A percentile compares a stretch with the other conserved stretches of the same genome.
Evolutionary conservation across 2,797 vertebrate species (phyloP).

Genomic region (Decapterus maruadsi): DNA sequence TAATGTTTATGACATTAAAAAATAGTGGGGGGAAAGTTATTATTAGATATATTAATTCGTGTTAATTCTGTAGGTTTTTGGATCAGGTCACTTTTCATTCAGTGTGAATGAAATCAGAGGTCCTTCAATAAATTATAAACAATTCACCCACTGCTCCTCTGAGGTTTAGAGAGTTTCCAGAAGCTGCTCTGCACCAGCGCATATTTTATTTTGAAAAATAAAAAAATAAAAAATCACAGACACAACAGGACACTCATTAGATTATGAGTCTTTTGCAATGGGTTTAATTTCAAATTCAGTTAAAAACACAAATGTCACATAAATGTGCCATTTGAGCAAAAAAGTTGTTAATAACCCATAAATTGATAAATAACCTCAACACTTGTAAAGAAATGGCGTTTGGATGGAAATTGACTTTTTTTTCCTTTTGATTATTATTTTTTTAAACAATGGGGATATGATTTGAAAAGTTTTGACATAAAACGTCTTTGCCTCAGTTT

Average conservation of each 20-base stretch:
- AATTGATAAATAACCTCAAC: neutral
- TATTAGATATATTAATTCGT: neutral
- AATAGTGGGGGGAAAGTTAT: neutral
- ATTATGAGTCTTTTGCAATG: neutral
- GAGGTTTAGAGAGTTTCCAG: conserved; percentile 58
- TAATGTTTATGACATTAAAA: neutral
- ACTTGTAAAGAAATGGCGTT: neutral
- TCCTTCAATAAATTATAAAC: conserved; percentile 57
- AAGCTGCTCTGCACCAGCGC: conserved; percentile 31
- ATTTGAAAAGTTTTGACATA: neutral
- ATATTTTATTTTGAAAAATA: conserved; percentile 41
- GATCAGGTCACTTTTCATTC: conserved; percentile 8
- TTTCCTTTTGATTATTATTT: neutral
- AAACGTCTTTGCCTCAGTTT: neutral
- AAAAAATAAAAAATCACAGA: conserved; percentile 12
- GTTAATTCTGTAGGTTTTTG: neutral
- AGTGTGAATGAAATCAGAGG: conserved; percentile 28
- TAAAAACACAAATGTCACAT: neutral
- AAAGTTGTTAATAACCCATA: conserved; percentile 9
- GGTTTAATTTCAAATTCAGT: conserved; percentile 4
- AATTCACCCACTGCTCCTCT: conserved; percentile 37
- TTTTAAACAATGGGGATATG: too few species aligned
- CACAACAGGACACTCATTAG: conserved; percentile 2
- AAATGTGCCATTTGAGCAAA: neutral
- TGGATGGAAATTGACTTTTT: neutral